Evolutionary conservation across 30 jellyfish, hydroid and myxozoan genomes (phyloP), one percentile per base, ranked within the genome.

Genomic region (Calvadosia cruxmelitensis): DNA sequence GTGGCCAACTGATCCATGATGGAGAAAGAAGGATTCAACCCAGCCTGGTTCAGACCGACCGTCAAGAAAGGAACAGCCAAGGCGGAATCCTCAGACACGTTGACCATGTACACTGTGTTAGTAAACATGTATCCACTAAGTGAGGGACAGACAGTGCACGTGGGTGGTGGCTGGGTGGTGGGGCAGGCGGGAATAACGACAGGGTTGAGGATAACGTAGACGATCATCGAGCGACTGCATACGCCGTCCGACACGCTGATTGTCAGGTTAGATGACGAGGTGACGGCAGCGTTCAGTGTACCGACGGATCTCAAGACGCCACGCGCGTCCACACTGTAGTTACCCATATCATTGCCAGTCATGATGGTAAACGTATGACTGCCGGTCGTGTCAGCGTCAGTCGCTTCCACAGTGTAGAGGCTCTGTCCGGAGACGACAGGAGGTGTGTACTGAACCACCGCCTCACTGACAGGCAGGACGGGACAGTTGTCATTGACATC

Each of bases 401-500:
- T 67, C 15, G 81, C 85, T 35, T 33, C 50, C 30, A 68, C 67
- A 20, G 63, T 49, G 10, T 75, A 82, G 3, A 80, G 32, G 33
- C 67, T 66, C 10, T 80, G 66, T 10, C 85, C 85, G 61, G 70
- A 52, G 33, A 69, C 85, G 2, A 80, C 93, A 12, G 93, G 93
- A 10, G 75, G 52, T 33, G 84, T 66, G 32, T 69, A 72, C 72
- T 78, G 71, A 3, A 83, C 16, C 34, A 49, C 3, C 10, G 67
- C 63, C 48, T 72, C 85, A 53, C 64, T 51, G 10, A 34, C 76
- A 29, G 69, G 16, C 63, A 81, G 75, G 23, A 69, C 69, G 12
- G 97, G 97, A 36, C 97, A 87, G 66, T 64, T 72, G 74, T 87
- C 84, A 42, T 87, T 87, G 31, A 81, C 69, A 75, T 87, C 94